A percentile compares a stretch with the other conserved stretches of the same genome.
These are phyloP conservation scores for Paralinhomoeus sp. DNA, from an alignment of 2,888 invertebrate genomes.

Conservation along the genomic window DNA sequence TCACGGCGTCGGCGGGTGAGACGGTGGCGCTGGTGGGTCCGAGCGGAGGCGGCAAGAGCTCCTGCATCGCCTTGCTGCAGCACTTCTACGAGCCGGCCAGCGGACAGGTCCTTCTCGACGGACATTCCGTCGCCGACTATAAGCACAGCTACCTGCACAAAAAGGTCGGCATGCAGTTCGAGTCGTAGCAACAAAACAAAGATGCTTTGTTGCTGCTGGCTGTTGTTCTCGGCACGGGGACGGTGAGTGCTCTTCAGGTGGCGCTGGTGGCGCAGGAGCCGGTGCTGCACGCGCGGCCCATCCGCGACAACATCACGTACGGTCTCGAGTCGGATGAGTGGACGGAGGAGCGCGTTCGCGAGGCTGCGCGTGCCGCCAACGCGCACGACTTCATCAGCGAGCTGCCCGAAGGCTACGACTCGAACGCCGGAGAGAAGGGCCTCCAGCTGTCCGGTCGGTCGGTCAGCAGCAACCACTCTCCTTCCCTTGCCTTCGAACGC, in stretches of 20 bases:
- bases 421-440: slow-evolving; percentile 30
- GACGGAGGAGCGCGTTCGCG: too few relatives aligned
- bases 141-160: slow-evolving; percentile 28
- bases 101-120: slow-evolving; percentile 28
- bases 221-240: too few relatives aligned
- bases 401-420: slow-evolving; percentile 25
- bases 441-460: slow-evolving; percentile 26
- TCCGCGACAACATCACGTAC: slow-evolving; percentile 22
- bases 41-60: slow-evolving; percentile 30
- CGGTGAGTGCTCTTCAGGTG: slow-evolving; percentile 13
- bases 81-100: slow-evolving; percentile 27
- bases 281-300: slow-evolving; percentile 28
- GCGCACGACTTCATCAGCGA: slow-evolving; percentile 28
- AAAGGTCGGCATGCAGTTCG: slow-evolving; percentile 14
- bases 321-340: slow-evolving; percentile 5
- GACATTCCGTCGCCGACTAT: slow-evolving; percentile 22
- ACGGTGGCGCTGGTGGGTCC: slow-evolving; percentile 31
- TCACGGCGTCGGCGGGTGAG: slow-evolving; percentile 27
- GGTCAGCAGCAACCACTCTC: too few relatives aligned
- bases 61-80: slow-evolving; percentile 28
- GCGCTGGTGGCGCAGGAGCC: slow-evolving; percentile 31
- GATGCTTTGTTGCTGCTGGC: too few relatives aligned
- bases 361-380: slow-evolving; percentile 28
- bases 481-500: too few relatives aligned
- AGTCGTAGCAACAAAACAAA: too few relatives aligned